Conservation (phyloP, 2,888 invertebrate species). For the Cenopis cana region DNA sequence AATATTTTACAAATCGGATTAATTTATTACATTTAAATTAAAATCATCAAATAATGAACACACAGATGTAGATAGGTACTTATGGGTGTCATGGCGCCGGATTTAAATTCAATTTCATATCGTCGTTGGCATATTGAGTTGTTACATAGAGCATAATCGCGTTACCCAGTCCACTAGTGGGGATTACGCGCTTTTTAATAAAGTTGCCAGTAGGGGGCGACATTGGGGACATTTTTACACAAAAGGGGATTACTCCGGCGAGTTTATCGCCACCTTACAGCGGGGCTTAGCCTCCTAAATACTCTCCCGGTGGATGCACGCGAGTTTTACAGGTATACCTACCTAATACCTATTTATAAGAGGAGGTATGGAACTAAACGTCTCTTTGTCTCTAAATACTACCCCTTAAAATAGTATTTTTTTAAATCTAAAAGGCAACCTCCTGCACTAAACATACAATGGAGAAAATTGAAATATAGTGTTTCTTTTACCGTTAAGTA, state of each 20-base stretch:
- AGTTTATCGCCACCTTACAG: constrained; percentile 85
- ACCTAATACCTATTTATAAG: neutral
- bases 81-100: constrained; percentile 63
- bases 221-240: constrained; percentile 83
- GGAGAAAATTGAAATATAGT: too few species aligned
- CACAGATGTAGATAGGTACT: constrained; percentile 16
- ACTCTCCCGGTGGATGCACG: constrained; percentile 71
- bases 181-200: constrained; percentile 85
- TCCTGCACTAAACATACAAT: too few species aligned
- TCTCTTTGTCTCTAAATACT: too few species aligned
- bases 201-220: constrained; percentile 76
- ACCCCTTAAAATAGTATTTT: too few species aligned
- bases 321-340: constrained; percentile 60
- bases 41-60: constrained; percentile 23
- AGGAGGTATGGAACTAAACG: neutral
- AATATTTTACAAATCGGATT: constrained; percentile 19
- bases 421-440: too few species aligned
- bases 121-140: constrained; percentile 76
- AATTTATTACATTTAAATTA: constrained; percentile 35
- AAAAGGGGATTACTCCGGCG: constrained; percentile 82
- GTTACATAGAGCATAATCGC: constrained; percentile 80
- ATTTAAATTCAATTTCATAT: constrained; percentile 83
- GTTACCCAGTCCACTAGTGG: constrained; percentile 83
- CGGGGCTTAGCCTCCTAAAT: constrained; percentile 79
- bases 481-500: too few species aligned